Evolutionary conservation across 1,140 invertebrate species (phyloP).

Genomic region (Papilio machaon): DNA sequence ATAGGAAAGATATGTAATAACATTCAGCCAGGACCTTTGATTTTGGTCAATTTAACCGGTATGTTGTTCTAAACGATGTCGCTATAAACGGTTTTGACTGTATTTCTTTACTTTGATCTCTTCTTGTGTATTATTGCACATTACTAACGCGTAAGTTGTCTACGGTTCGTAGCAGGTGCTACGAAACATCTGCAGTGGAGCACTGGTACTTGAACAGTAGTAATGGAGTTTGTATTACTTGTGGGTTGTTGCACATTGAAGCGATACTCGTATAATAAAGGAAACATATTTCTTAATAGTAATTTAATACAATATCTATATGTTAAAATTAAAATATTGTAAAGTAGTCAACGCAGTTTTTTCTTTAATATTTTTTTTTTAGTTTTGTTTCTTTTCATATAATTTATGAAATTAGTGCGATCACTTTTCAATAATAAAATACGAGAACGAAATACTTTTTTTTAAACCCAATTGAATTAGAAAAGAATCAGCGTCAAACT

Average conservation of each 20-base stretch:
- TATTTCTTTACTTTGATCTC: no score
- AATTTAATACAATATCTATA: no score
- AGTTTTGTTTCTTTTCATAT: no score
- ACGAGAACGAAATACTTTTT: neutral
- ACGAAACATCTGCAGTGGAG: neutral
- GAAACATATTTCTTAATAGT: neutral
- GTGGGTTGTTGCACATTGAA: neutral
- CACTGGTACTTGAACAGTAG: neutral
- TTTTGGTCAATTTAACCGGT: no score
- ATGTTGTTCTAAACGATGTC: no score
- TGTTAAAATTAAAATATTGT: no score
- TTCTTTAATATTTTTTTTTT: no score
- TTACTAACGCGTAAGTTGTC: neutral
- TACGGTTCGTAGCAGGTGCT: constrained; percentile 17
- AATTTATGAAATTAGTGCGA: no score
- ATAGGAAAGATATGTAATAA: no score
- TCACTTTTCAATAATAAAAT: neutral
- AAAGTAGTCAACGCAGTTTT: no score
- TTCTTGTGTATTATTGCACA: neutral
- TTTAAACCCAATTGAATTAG: neutral
- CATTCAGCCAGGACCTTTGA: no score
- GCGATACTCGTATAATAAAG: neutral
- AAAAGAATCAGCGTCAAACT: neutral
- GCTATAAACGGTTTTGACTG: no score
- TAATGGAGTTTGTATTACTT: neutral